These are phyloP conservation scores for Papilio protenor DNA, from an alignment of 2,888 invertebrate genomes.

Conservation along the genomic window DNA sequence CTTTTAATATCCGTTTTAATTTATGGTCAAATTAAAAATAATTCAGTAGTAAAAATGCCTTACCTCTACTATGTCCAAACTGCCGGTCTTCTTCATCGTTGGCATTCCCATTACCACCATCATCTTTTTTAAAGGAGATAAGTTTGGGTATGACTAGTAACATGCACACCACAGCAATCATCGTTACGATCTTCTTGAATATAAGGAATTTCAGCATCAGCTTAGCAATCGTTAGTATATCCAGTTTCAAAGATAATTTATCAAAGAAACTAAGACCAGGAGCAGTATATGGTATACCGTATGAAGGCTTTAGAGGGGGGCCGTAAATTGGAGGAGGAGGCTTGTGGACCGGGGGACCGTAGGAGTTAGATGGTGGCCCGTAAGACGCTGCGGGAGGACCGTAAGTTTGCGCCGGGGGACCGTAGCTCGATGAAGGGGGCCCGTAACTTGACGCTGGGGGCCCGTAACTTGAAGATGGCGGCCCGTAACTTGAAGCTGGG, in stretches of 20 bases:
- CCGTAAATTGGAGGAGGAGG: slow-evolving; percentile 71
- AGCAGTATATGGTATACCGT: slow-evolving; percentile 84
- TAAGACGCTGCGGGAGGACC: slow-evolving; percentile 74
- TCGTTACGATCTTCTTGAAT: slow-evolving; percentile 92
- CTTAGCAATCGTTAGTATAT: slow-evolving; percentile 89
- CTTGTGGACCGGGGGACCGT: slow-evolving; percentile 71
- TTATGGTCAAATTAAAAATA: neutral
- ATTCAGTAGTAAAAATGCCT: slow-evolving; percentile 50
- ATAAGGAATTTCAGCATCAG: slow-evolving; percentile 89
- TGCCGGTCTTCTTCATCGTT: slow-evolving; percentile 70
- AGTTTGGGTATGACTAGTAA: slow-evolving; percentile 90
- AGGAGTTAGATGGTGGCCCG: slow-evolving; percentile 71
- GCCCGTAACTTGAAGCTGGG: slow-evolving; percentile 65
- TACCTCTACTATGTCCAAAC: slow-evolving; percentile 63
- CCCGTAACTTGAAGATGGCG: slow-evolving; percentile 65
- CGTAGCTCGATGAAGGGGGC: slow-evolving; percentile 71
- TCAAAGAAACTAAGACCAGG: slow-evolving; percentile 84
- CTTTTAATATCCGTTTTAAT: neutral
- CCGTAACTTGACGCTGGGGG: slow-evolving; percentile 74
- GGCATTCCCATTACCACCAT: slow-evolving; percentile 59
- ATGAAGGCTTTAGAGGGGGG: slow-evolving; percentile 75
- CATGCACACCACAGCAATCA: slow-evolving; percentile 90
- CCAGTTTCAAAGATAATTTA: slow-evolving; percentile 88
- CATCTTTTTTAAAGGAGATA: slow-evolving; percentile 78
- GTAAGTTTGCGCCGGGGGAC: slow-evolving; percentile 67